phyloP scores from a whole-genome alignment of 2,797 vertebrate species.

The Gobio occitaniae region DNA sequence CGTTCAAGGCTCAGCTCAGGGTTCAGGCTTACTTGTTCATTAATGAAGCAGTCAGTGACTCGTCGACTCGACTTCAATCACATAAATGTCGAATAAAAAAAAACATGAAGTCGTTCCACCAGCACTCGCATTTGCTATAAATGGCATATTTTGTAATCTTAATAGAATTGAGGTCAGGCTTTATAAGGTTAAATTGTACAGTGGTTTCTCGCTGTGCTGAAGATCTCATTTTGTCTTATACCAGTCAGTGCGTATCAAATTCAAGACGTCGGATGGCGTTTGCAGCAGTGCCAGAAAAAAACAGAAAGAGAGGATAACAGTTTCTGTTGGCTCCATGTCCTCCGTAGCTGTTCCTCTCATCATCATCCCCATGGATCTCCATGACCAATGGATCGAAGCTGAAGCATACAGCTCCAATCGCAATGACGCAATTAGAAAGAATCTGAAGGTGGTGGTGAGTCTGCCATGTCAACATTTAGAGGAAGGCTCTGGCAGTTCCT shows the following conservation, averaged over 20 bases:
- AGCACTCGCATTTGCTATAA: neutral
- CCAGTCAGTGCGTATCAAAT: conserved; percentile 72
- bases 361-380: conserved; percentile 75
- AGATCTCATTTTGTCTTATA: neutral
- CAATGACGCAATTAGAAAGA: conserved; percentile 77
- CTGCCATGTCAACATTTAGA: neutral
- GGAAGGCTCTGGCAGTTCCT: neutral
- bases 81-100: too few relatives aligned
- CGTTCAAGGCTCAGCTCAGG: too few relatives aligned
- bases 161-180: too few relatives aligned
- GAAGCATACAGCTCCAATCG: conserved; percentile 61
- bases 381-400: conserved; percentile 74
- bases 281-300: conserved; percentile 79
- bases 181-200: neutral
- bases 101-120: too few relatives aligned
- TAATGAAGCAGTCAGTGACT: too few relatives aligned
- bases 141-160: neutral
- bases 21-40: too few relatives aligned
- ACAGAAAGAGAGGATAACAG: conserved; percentile 56
- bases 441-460: conserved; percentile 82
- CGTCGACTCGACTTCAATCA: too few relatives aligned
- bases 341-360: conserved; percentile 72
- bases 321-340: conserved; percentile 61
- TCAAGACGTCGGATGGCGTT: conserved; percentile 74
- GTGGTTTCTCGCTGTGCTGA: neutral